phyloP scores from a whole-genome alignment of 2,113 vertebrate species.

The Tympanuchus pallidicinctus region DNA sequence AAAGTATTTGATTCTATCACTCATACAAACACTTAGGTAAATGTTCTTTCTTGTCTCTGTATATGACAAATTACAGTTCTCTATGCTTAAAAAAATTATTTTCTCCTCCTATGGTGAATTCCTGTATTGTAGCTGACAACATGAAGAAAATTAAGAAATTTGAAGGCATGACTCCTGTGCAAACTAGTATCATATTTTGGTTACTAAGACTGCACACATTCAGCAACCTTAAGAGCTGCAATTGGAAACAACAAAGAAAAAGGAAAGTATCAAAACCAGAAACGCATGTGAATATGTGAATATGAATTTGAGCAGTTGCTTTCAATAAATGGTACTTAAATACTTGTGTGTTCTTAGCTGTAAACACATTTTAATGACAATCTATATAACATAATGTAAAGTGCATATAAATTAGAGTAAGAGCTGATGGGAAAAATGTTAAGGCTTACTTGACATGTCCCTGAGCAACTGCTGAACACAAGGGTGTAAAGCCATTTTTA shows the following conservation, averaged over 20 bases:
- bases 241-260: not conserved
- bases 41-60: not conserved
- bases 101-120: not conserved
- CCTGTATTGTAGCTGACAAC: not conserved
- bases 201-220: not conserved
- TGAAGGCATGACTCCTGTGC: not conserved
- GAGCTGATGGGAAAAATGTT: not conserved
- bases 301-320: not conserved
- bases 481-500: slow-evolving; percentile 91
- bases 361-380: not conserved
- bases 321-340: not conserved
- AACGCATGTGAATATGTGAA: not conserved
- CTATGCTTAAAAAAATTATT: not conserved
- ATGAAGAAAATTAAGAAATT: not conserved
- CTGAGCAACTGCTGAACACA: slow-evolving; percentile 90
- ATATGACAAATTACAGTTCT: not conserved
- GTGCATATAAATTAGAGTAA: not conserved
- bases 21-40: not conserved
- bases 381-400: not conserved
- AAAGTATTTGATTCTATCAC: not conserved
- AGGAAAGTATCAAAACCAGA: not conserved
- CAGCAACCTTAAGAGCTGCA: not conserved
- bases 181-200: not conserved
- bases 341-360: no score
- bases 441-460: slow-evolving; percentile 87